Evolutionary conservation across 2,113 vertebrate species (phyloP), one percentile per base, ranked within the genome.

Genomic region (Saguinus imperator): DNA sequence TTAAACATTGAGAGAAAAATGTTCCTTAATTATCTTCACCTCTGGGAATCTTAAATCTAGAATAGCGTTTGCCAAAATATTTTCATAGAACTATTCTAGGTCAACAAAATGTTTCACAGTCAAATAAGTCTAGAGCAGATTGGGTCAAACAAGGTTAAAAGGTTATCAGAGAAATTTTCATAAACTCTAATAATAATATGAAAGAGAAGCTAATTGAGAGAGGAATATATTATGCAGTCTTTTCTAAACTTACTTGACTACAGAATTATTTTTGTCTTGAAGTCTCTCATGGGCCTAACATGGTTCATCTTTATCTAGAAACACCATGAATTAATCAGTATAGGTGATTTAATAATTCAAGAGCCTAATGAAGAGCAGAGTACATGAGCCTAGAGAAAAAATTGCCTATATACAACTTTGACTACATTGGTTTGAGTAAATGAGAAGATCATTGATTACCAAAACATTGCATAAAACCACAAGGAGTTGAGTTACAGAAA

Each of bases 231-330:
- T 37, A 20, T 5, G 8, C 4, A 64, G 32, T 58, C 43, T 61
- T 94, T 92, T 82, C 79, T 52, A 66, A 61, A 48, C 37, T 86
- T 66, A 81, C 35, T 52, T 35, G 20, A 72, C 50, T 91, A 55
- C 6, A 35, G 52, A 90, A 96, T 29, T 76, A 86, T 21, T 94
- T 94, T 87, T 68, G 48, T 86, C 66, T 58, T 68, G 21, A 88
- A 82, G 13, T 8, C 32, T 32, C 9, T 64, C 3, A 4, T 35
- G 50, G 52, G 13, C 68, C 45, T 91, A 79, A 58, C 13, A 43
- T 35, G 21, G 21, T 57, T 86, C 87, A 11, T 23, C 29, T 23
- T 61, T 75, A 50, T 87, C 48, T 25, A 88, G 48, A 97, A 83
- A 79, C 1, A 61, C 14, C 27, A 50, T 55, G 45, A 76, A 17